Evolutionary conservation across 2,797 vertebrate species (phyloP).

Genomic region (Lates japonicus): DNA sequence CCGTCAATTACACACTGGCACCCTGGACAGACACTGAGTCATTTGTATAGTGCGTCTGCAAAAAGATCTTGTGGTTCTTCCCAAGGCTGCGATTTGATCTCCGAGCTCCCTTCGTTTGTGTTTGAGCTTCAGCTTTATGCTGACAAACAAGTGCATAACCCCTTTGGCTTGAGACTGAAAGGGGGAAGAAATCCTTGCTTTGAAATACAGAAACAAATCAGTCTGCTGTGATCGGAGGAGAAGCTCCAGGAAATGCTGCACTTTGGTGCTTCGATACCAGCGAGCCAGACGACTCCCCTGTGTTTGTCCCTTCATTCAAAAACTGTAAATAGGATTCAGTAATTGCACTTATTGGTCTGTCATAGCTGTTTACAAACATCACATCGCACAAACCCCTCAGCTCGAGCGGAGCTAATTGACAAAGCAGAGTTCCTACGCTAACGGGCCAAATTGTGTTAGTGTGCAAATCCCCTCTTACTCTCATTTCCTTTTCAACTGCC

Average conservation of each 20-base stretch:
- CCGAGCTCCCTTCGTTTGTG: conserved; percentile 64
- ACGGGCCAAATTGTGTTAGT: conserved; percentile 80
- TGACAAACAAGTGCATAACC: conserved; percentile 71
- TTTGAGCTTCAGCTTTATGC: conserved; percentile 62
- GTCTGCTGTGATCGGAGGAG: conserved; percentile 21
- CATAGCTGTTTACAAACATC: conserved; percentile 48
- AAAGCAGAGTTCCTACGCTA: conserved; percentile 39
- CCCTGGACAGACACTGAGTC: conserved; percentile 77
- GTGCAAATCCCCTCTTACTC: conserved; percentile 87
- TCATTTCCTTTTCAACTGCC: conserved; percentile 80
- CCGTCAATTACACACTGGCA: conserved; percentile 78
- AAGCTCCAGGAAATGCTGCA: background rate
- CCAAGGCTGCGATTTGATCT: conserved; percentile 81
- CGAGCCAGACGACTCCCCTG: background rate
- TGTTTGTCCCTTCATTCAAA: conserved; percentile 5
- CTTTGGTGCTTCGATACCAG: background rate
- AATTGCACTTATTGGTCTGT: background rate
- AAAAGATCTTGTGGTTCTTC: conserved; percentile 84
- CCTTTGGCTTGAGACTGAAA: conserved; percentile 34
- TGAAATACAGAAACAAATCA: conserved; percentile 45
- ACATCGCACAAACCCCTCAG: conserved; percentile 4
- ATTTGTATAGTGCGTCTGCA: conserved; percentile 80
- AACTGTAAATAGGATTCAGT: background rate
- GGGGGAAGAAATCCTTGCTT: conserved; percentile 21
- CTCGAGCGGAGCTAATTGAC: conserved; percentile 48